phyloP scores from a whole-genome alignment of 64 coral and sea anemone genomes.

The Acropora tenuis region DNA sequence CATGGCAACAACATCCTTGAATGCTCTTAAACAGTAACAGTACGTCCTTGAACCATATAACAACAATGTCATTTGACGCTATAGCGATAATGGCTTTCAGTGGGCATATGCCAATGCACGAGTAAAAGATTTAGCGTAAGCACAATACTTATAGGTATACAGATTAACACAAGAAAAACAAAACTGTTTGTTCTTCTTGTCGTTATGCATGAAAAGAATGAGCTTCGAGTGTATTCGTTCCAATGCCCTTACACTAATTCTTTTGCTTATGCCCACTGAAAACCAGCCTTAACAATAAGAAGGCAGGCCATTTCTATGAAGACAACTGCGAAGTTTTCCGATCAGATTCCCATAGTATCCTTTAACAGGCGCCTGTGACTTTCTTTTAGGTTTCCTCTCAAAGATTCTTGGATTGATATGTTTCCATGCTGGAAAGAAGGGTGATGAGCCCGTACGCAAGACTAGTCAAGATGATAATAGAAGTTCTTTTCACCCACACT shows the following conservation, averaged over 20 bases:
- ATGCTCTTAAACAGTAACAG: neutral
- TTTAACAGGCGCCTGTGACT: neutral
- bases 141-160: neutral
- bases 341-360: constrained; percentile 1
- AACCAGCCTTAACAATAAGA: neutral
- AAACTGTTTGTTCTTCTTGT: neutral
- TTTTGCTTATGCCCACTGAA: neutral
- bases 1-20: neutral
- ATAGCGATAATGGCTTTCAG: neutral
- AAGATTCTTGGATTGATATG: constrained; percentile 5
- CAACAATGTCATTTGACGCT: neutral
- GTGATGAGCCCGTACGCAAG: neutral
- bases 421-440: neutral
- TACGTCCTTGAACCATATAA: neutral
- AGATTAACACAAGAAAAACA: neutral
- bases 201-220: neutral
- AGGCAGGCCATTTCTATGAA: neutral
- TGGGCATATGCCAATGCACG: neutral
- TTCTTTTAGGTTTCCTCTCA: neutral
- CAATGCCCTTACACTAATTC: neutral
- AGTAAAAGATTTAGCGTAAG: neutral
- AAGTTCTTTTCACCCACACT: constrained; percentile 1
- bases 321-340: neutral
- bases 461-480: neutral
- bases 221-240: neutral